Conservation (phyloP, 2,888 invertebrate species). For the Euproctis similis region DNA sequence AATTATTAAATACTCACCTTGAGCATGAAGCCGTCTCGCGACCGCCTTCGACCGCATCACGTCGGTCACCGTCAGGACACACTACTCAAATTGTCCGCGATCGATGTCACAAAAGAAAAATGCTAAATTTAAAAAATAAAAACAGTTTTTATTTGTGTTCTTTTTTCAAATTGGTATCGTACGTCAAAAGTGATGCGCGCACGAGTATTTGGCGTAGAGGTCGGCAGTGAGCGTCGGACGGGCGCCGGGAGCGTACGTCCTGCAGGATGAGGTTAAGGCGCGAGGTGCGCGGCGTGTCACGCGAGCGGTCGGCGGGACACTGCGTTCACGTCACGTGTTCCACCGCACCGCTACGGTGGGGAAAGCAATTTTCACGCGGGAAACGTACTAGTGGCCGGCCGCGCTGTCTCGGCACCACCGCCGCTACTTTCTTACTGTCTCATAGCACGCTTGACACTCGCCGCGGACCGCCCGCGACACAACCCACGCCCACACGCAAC, state of each 20-base stretch:
- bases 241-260: constrained; percentile 53
- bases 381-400: constrained; percentile 66
- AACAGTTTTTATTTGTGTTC: too few relatives aligned
- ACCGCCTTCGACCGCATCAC: constrained; percentile 84
- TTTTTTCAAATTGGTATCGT: constrained; percentile 16
- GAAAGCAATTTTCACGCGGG: constrained; percentile 74
- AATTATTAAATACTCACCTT: constrained; percentile 70
- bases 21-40: constrained; percentile 81
- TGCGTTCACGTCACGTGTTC: constrained; percentile 61
- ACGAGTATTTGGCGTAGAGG: constrained; percentile 30
- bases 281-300: constrained; percentile 62
- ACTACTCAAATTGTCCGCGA: constrained; percentile 46
- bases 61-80: constrained; percentile 46
- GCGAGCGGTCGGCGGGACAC: constrained; percentile 73
- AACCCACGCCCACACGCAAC: constrained; percentile 8
- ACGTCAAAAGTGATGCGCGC: constrained; percentile 28
- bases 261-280: constrained; percentile 34
- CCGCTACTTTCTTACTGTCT: constrained; percentile 60
- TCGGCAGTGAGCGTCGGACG: constrained; percentile 53
- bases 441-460: constrained; percentile 16
- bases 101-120: constrained; percentile 53
- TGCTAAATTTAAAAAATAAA: constrained; percentile 41
- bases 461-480: constrained; percentile 12
- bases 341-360: constrained; percentile 54
- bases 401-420: constrained; percentile 58